These are phyloP conservation scores for Heliconius hortense DNA, from an alignment of 2,888 invertebrate genomes.

Conservation along the genomic window DNA sequence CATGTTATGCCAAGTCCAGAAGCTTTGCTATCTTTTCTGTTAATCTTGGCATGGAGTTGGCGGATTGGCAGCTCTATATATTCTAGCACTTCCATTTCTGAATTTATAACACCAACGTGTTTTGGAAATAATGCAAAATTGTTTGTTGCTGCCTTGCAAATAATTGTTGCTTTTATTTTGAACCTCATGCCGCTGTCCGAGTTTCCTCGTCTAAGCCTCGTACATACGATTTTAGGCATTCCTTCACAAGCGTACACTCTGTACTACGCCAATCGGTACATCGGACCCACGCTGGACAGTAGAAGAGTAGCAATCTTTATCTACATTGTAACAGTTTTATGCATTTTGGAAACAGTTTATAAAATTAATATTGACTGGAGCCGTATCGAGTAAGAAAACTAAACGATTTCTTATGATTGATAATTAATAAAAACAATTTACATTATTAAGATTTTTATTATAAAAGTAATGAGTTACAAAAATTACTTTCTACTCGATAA, in stretches of 20 bases:
- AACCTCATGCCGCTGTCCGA: conserved; percentile 45
- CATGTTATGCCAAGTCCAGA: conserved; percentile 45
- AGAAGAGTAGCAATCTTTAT: conserved; percentile 47
- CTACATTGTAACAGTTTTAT: conserved; percentile 48
- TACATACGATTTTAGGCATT: conserved; percentile 51
- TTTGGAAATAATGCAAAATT: conserved; percentile 44
- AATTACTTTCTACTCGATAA: too few species aligned
- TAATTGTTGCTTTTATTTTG: conserved; percentile 44
- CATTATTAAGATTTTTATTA: conserved; percentile 20
- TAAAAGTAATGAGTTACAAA: conserved; percentile 20
- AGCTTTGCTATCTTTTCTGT: conserved; percentile 43
- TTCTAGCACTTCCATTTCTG: conserved; percentile 52
- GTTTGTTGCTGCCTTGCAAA: conserved; percentile 45
- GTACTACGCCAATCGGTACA: conserved; percentile 51
- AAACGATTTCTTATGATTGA: not conserved
- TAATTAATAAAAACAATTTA: not conserved
- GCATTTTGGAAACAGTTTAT: conserved; percentile 52
- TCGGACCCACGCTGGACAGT: conserved; percentile 50
- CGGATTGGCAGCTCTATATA: conserved; percentile 50
- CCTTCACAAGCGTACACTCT: conserved; percentile 55
- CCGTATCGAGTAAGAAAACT: conserved; percentile 46
- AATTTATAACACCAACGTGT: conserved; percentile 45
- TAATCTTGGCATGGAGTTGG: conserved; percentile 53
- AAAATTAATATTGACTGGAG: conserved; percentile 53
- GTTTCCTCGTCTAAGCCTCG: conserved; percentile 54